phyloP scores from a whole-genome alignment of 1,140 invertebrate species.

The Trachelipus rathkii region DNA sequence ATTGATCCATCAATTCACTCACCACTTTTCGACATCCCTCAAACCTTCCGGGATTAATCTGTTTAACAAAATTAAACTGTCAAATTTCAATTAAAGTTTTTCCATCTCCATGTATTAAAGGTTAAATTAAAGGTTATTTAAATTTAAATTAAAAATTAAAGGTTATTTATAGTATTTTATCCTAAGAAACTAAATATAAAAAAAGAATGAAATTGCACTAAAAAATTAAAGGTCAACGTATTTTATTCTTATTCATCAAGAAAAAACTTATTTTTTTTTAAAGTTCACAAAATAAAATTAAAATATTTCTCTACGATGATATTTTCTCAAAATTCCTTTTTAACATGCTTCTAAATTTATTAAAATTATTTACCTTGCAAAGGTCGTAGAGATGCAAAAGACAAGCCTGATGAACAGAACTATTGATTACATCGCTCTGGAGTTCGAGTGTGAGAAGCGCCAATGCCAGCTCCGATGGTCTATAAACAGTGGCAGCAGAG shows the following conservation, averaged over 20 bases:
- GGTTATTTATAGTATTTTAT: no score
- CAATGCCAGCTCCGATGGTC: constrained; percentile 64
- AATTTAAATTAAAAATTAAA: no score
- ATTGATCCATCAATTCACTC: constrained; percentile 60
- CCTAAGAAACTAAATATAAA: background rate
- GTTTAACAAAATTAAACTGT: background rate
- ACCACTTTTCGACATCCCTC: constrained; percentile 59
- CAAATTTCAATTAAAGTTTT: background rate
- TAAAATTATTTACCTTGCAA: constrained; percentile 62
- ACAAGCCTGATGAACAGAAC: constrained; percentile 35
- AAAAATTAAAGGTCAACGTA: no score
- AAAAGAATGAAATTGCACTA: no score
- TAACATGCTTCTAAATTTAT: no score
- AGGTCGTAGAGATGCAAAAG: constrained; percentile 54
- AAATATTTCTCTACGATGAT: no score
- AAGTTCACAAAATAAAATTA: no score
- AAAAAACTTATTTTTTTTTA: no score
- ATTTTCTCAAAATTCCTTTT: no score
- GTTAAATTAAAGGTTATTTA: no score
- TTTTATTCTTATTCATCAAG: background rate
- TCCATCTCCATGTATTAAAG: background rate
- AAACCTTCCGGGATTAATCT: constrained; percentile 65
- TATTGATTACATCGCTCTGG: constrained; percentile 26
- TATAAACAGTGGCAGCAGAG: constrained; percentile 62
- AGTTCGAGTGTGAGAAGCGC: constrained; percentile 60